phyloP scores from a whole-genome alignment of 1,140 invertebrate species.

The Ostrea edulis region DNA sequence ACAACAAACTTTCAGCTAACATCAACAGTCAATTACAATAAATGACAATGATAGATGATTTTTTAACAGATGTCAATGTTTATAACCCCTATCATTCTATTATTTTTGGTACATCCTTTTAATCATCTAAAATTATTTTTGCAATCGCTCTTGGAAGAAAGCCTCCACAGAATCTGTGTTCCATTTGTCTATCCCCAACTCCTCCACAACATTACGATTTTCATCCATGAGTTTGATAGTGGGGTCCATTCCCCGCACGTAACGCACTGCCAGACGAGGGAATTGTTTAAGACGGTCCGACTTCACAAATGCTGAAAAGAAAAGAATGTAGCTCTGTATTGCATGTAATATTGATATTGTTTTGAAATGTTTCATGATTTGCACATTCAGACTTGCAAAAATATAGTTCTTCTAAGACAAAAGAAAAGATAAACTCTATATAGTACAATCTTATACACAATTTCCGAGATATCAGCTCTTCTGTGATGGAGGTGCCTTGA shows the following conservation, averaged over 20 bases:
- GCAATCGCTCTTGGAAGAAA: constrained; percentile 92
- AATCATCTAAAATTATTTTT: constrained; percentile 60
- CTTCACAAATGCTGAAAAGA: constrained; percentile 90
- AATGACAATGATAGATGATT: too few species aligned
- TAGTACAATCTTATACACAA: too few species aligned
- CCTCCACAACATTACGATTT: constrained; percentile 78
- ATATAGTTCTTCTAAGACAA: too few species aligned
- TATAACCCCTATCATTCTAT: background rate
- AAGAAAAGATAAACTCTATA: too few species aligned
- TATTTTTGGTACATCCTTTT: background rate
- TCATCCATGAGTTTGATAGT: constrained; percentile 93
- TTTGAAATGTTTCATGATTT: too few species aligned
- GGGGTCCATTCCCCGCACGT: constrained; percentile 94
- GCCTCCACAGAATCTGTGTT: constrained; percentile 97
- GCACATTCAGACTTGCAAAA: too few species aligned
- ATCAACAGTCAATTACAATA: too few species aligned
- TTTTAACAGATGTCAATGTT: too few species aligned
- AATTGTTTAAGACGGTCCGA: constrained; percentile 92
- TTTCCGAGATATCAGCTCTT: too few species aligned
- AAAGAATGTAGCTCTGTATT: constrained; percentile 11
- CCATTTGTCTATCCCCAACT: constrained; percentile 97
- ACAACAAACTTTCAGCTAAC: too few species aligned
- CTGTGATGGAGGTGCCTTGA: too few species aligned
- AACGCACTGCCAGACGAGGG: constrained; percentile 92
- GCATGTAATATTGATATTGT: too few species aligned